These are phyloP conservation scores for Cercopithecus mona DNA, from an alignment of 2,113 vertebrate genomes.

Conservation along the genomic window DNA sequence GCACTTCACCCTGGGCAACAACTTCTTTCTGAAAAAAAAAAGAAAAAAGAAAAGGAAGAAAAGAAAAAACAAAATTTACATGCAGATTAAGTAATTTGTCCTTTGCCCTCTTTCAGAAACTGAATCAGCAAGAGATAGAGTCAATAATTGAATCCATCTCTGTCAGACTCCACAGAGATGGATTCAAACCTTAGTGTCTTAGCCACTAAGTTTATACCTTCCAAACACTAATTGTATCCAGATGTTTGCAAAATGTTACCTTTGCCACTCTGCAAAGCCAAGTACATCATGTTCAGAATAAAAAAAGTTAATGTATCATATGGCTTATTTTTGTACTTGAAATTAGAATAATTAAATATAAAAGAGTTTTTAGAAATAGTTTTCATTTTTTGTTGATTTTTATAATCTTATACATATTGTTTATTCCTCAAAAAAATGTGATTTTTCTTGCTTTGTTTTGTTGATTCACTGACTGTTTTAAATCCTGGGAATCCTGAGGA, in stretches of 20 bases:
- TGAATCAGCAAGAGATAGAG: neutral
- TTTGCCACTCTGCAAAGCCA: neutral
- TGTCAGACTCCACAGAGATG: neutral
- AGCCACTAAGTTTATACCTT: neutral
- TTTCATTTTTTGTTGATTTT: slow-evolving; percentile 26
- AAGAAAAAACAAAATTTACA: neutral
- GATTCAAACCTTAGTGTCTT: too few relatives aligned
- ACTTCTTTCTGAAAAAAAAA: too few relatives aligned
- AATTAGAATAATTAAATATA: neutral
- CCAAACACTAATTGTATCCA: neutral
- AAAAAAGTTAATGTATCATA: neutral
- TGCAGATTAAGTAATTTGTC: neutral
- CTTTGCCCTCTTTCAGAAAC: neutral
- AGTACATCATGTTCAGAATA: neutral
- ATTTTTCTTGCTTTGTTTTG: slow-evolving; percentile 36
- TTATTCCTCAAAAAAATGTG: neutral
- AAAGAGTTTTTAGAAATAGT: neutral
- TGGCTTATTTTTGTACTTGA: neutral
- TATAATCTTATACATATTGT: neutral
- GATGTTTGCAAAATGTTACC: neutral
- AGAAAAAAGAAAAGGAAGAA: too few relatives aligned
- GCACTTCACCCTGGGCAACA: too few relatives aligned
- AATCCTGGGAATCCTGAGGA: slow-evolving; percentile 60
- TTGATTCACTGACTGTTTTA: slow-evolving; percentile 44
- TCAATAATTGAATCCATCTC: neutral